Evolutionary conservation across 2,888 invertebrate genomes (phyloP).

Genomic region (Catonia carolina): DNA sequence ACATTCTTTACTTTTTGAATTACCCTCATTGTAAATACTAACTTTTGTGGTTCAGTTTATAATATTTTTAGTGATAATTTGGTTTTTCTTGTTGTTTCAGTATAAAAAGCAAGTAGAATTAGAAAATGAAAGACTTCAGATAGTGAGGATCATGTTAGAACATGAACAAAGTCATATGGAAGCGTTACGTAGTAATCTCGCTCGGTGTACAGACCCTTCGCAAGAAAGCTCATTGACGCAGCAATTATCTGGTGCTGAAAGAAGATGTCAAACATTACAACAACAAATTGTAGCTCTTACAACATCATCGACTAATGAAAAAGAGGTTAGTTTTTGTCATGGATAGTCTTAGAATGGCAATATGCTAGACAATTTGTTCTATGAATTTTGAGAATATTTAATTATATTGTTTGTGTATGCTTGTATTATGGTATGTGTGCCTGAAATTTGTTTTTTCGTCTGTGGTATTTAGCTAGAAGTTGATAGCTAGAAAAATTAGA

Average conservation of each 20-base stretch:
- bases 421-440: too few relatives aligned
- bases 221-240: conserved; percentile 41
- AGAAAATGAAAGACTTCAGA: conserved; percentile 73
- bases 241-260: conserved; percentile 53
- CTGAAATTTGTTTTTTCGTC: too few relatives aligned
- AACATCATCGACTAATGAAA: neutral
- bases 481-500: too few relatives aligned
- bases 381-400: too few relatives aligned
- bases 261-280: conserved; percentile 54
- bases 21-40: too few relatives aligned
- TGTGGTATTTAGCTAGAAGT: too few relatives aligned
- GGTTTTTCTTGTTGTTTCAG: conserved; percentile 59
- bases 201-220: conserved; percentile 38
- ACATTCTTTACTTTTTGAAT: too few relatives aligned
- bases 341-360: too few relatives aligned
- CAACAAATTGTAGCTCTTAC: conserved; percentile 16
- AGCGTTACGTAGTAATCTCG: conserved; percentile 61
- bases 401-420: too few relatives aligned
- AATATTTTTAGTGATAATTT: too few relatives aligned
- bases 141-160: conserved; percentile 83
- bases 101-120: conserved; percentile 77
- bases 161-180: conserved; percentile 78
- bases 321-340: conserved; percentile 19
- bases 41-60: too few relatives aligned
- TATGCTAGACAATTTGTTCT: too few relatives aligned